phyloP scores from a whole-genome alignment of 1,140 invertebrate species.

The Propsilocerus akamusi region DNA sequence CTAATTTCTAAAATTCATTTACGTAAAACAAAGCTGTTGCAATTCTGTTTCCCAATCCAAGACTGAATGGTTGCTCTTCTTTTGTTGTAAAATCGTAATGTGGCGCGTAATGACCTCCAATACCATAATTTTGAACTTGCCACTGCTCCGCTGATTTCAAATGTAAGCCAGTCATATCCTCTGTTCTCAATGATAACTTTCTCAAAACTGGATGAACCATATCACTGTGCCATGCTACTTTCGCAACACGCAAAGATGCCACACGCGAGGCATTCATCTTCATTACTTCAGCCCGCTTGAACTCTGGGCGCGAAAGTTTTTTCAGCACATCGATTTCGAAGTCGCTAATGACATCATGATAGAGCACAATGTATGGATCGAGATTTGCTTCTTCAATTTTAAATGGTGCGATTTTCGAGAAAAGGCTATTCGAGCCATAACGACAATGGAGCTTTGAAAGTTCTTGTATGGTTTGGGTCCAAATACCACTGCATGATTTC shows the following conservation, averaged over 20 bases:
- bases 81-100: conserved; percentile 43
- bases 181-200: background rate
- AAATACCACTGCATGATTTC: conserved; percentile 75
- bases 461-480: conserved; percentile 21
- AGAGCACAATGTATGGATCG: conserved; percentile 70
- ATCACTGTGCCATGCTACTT: background rate
- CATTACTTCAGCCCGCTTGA: conserved; percentile 26
- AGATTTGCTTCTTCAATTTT: conserved; percentile 81
- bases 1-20: conserved; percentile 7
- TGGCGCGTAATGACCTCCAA: conserved; percentile 50
- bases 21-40: conserved; percentile 78
- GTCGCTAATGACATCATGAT: conserved; percentile 74
- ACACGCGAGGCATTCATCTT: background rate
- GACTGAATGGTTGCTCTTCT: background rate
- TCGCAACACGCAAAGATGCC: background rate
- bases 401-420: conserved; percentile 60
- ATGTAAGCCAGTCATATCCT: conserved; percentile 25
- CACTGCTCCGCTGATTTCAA: conserved; percentile 37
- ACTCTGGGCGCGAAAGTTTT: conserved; percentile 60
- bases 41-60: conserved; percentile 52
- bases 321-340: conserved; percentile 77
- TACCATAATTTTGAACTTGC: conserved; percentile 46
- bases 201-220: background rate
- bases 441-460: conserved; percentile 42
- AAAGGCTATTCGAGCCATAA: conserved; percentile 53